Base-by-base conservation (phyloP, 2,113 vertebrate species). In the Polypterus bichir region DNA sequence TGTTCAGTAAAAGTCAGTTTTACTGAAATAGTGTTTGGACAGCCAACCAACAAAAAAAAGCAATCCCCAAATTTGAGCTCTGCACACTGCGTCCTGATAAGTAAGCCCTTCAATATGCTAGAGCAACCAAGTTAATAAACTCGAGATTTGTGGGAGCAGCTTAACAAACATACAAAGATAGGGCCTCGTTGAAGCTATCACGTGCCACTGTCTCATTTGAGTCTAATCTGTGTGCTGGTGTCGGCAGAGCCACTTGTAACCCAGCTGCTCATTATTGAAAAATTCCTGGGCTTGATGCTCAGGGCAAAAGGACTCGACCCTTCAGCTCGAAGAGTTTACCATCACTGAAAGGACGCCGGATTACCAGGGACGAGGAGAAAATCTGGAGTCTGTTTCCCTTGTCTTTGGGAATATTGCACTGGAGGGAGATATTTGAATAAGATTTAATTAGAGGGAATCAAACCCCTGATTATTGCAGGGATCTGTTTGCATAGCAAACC, bases 201-300 rank as follows among this genome's bases (percentile, higher is more conserved):
- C 81, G 83, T 79, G 79, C 82, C 82, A 83, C 81, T 79, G 82
- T 81, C 78, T 80, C 81, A 59, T 57, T 86, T 81, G 54, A 68
- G 68, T 72, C 78, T 88, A 88, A 86, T 86, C 86, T 86, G 81
- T 71, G 71, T 77, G 78, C 76, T 77, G 81, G 84, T 73, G 81
- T 89, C 88, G 92, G 92, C 94, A 90, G 91, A 91, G 85, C 84
- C 81, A 86, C 87, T 86, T 89, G 89, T 90, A 89, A 92, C 89
- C 89, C 92, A 93, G 92, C 89, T 96, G 92, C 90, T 91, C 90
- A 86, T 92, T 97, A 97, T 94, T 96, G 92, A 94, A 96, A 94
- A 93, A 97, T 97, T 97, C 92, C 92, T 90, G 79, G 78, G 89
- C 88, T 91, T 82, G 72, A 86, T 83, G 81, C 83, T 80, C 82